Base-by-base conservation (phyloP, 2,888 invertebrate species). In the Panopea generosa region DNA sequence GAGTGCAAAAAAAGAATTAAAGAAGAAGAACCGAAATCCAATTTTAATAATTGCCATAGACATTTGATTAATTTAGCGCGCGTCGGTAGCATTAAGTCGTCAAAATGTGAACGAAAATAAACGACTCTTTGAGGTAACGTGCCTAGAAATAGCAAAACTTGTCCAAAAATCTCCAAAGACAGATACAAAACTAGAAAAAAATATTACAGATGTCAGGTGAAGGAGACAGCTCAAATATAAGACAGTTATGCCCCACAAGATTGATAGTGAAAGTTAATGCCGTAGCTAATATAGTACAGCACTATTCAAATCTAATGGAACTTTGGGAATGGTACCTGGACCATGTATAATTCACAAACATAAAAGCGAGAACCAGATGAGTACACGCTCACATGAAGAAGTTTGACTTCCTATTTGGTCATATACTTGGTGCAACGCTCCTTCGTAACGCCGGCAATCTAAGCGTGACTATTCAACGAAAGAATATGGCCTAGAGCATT, bases 101-200 rank as follows among this genome's bases (percentile, higher is more conserved):
- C 45, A 7, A 69, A 72, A 60, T n/a, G n/a, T n/a, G n/a, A n/a
- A n/a, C n/a, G n/a, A 33, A 53, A 14, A 60, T 67, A 40, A 55
- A 49, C 20, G 62, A 74, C 49, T n/a, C 67, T 9, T 11, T 74
- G 24, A 77, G 74, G n/a, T n/a, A 22, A 80, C 61, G 14, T 45
- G 69, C 11, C 24, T 59, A 16, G 77, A 80, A 68, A 78, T 79
- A 16, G 40, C 57, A 14, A n/a, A n/a, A n/a, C n/a, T n/a, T n/a
- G n/a, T n/a, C n/a, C n/a, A n/a, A 43, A 62, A 68, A 29, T 82
- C 83, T 14, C 79, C 82, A 11, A 38, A 66, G 60, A 63, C 68
- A 18, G 67, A 83, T 40, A 55, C 59, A 18, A 33, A 62, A 20
- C 60, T 83, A 49, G 33, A 79, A 56, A 26, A n/a, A 82, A 22